Evolutionary conservation across 2,888 invertebrate genomes (phyloP).

Genomic region (Automeris io): DNA sequence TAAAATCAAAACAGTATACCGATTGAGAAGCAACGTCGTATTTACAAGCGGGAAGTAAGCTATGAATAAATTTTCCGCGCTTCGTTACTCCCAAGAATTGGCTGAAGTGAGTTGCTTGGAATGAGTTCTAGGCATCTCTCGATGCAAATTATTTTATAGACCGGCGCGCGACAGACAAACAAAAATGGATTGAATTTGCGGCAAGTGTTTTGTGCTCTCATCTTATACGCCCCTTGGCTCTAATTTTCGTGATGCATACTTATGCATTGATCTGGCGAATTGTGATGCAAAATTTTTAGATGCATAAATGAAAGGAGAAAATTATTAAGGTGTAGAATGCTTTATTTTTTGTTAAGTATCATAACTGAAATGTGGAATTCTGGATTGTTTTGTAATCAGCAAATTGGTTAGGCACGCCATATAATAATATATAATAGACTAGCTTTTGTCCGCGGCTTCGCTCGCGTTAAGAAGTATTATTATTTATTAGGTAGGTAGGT

Average conservation of each 20-base stretch:
- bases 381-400: too few relatives aligned
- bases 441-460: too few relatives aligned
- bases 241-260: neutral
- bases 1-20: conserved; percentile 53
- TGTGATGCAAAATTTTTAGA: neutral
- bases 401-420: too few relatives aligned
- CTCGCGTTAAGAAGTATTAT: too few relatives aligned
- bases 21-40: conserved; percentile 48
- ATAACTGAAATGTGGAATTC: too few relatives aligned
- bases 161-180: conserved; percentile 10
- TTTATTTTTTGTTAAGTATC: too few relatives aligned
- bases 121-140: conserved; percentile 25
- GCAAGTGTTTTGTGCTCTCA: neutral
- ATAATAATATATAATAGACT: too few relatives aligned
- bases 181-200: conserved; percentile 16
- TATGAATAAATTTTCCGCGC: conserved; percentile 64
- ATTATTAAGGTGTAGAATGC: too few relatives aligned
- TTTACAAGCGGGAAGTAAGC: conserved; percentile 53
- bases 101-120: conserved; percentile 32
- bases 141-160: conserved; percentile 49
- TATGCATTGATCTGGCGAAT: neutral
- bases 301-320: neutral
- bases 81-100: conserved; percentile 57
- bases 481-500: too few relatives aligned
- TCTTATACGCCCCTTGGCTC: neutral